phyloP scores from a whole-genome alignment of 2,888 invertebrate species.

The Drosophila subquinaria region DNA sequence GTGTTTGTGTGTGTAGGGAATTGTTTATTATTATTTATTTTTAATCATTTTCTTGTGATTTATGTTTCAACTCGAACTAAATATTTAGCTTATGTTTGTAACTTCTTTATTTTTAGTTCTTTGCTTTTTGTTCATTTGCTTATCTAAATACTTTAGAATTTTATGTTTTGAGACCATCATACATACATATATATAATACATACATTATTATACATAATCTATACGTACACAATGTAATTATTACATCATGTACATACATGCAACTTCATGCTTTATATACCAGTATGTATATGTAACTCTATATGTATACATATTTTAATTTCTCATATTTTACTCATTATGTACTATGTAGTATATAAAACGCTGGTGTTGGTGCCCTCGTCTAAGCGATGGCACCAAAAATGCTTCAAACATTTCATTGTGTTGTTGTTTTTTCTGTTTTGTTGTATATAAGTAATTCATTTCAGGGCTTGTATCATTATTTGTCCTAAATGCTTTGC shows the following conservation, averaged over 20 bases:
- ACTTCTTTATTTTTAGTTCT: conserved; percentile 28
- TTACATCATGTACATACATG: conserved; percentile 69
- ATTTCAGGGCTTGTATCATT: conserved; percentile 60
- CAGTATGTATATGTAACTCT: conserved; percentile 47
- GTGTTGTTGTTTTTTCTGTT: conserved; percentile 49
- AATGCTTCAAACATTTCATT: conserved; percentile 78
- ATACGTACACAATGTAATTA: conserved; percentile 64
- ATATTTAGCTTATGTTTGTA: conserved; percentile 59
- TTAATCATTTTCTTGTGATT: conserved; percentile 16
- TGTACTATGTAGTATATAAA: conserved; percentile 52
- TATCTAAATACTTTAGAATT: conserved; percentile 83
- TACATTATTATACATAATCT: conserved; percentile 66
- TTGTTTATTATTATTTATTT: conserved; percentile 6
- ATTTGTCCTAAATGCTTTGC: conserved; percentile 77
- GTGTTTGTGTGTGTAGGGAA: conserved; percentile 16
- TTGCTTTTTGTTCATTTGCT: conserved; percentile 44
- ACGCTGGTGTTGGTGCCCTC: conserved; percentile 73
- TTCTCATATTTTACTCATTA: conserved; percentile 8
- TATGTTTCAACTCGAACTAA: conserved; percentile 60
- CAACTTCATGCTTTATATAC: conserved; percentile 46
- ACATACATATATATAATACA: conserved; percentile 71
- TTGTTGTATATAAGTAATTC: conserved; percentile 35
- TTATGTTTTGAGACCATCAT: conserved; percentile 74
- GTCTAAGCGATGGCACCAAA: conserved; percentile 72
- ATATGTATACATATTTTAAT: conserved; percentile 48